Conservation (phyloP, 2,113 vertebrate species). For the Anarrhichthys ocellatus region DNA sequence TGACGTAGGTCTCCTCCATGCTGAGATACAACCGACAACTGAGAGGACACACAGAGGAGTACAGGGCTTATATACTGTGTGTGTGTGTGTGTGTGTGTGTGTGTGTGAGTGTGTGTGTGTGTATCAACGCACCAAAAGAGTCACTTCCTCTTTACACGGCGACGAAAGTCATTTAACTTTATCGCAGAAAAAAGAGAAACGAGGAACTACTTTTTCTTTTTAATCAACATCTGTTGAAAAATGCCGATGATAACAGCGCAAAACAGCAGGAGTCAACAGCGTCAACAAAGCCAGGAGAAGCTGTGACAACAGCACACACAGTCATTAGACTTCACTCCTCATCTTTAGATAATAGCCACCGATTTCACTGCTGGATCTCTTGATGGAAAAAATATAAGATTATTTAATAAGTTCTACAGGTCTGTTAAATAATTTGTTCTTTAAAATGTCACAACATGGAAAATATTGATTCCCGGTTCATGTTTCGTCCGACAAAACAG, state of each 20-base stretch:
- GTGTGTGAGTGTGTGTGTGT: neutral
- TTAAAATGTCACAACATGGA: too few relatives aligned
- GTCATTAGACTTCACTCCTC: too few relatives aligned
- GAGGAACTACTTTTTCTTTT: neutral
- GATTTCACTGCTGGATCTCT: too few relatives aligned
- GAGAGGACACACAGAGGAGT: neutral
- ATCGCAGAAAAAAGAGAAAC: neutral
- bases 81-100: constrained; percentile 33
- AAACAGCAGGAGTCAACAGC: too few relatives aligned
- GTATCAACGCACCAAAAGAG: neutral
- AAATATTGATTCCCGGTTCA: too few relatives aligned
- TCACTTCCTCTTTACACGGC: constrained; percentile 57
- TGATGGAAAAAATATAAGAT: too few relatives aligned
- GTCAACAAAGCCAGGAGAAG: too few relatives aligned
- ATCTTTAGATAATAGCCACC: too few relatives aligned
- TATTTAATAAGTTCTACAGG: too few relatives aligned
- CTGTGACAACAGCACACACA: too few relatives aligned
- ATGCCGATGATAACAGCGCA: neutral
- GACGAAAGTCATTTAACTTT: neutral
- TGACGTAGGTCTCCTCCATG: constrained; percentile 84
- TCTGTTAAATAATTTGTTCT: too few relatives aligned
- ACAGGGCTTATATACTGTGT: constrained; percentile 30
- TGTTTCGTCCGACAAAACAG: too few relatives aligned
- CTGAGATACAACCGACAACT: neutral
- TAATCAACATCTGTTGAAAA: neutral